Evolutionary conservation across 1,140 invertebrate species (phyloP).

Genomic region (Atopsyche davidsoni): DNA sequence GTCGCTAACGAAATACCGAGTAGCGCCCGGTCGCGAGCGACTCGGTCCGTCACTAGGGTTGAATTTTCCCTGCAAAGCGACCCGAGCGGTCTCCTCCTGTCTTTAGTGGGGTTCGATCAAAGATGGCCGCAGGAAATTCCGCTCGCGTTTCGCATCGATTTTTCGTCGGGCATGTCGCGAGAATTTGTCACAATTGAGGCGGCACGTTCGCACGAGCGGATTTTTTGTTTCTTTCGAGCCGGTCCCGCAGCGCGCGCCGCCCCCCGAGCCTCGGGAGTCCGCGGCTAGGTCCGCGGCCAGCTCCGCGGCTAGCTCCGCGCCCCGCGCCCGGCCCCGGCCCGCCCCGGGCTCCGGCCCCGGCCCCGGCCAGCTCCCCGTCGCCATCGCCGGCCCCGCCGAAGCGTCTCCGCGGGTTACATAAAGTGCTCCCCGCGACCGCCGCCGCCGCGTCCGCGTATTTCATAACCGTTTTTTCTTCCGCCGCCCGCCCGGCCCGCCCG

Average conservation of each 20-base stretch:
- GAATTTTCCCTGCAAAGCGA: slow-evolving; percentile 3
- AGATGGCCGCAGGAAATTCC: slow-evolving; percentile 12
- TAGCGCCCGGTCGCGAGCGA: slow-evolving; percentile 8
- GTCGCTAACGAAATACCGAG: slow-evolving; percentile 7
- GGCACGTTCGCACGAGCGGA: slow-evolving; percentile 6
- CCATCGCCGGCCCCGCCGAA: too few relatives aligned
- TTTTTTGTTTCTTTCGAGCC: slow-evolving; percentile 12
- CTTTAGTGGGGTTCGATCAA: slow-evolving; percentile 6
- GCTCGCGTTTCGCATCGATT: slow-evolving; percentile 11
- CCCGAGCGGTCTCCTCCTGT: not conserved
- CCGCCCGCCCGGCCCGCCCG: too few relatives aligned
- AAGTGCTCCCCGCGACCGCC: too few relatives aligned
- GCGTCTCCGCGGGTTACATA: too few relatives aligned
- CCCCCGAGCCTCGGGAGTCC: not conserved
- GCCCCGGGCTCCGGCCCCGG: slow-evolving; percentile 13
- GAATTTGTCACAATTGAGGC: slow-evolving; percentile 13
- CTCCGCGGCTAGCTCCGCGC: not conserved
- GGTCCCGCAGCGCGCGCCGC: not conserved
- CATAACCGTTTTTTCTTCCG: too few relatives aligned
- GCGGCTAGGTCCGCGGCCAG: not conserved
- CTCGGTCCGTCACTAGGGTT: slow-evolving; percentile 14
- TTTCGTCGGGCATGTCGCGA: slow-evolving; percentile 9
- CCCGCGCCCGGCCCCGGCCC: slow-evolving; percentile 23
- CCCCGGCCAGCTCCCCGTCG: too few relatives aligned
- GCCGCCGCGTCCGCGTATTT: too few relatives aligned